Conservation (phyloP, 2,797 vertebrate genomes). For the Amphiprion clarkii region DNA sequence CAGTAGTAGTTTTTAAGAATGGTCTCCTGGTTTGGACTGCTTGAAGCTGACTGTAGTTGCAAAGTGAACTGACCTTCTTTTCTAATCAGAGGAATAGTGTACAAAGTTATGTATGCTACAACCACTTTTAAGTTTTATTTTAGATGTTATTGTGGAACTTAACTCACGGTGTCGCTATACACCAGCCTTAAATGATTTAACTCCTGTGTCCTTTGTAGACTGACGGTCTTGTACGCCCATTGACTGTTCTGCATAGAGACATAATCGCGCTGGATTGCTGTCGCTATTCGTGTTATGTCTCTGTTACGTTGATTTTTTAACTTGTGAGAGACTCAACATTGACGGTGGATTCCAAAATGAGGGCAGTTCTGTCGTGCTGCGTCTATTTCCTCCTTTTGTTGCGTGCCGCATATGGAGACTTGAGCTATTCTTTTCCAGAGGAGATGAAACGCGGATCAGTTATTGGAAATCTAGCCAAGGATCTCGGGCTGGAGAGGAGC, state of each 20-base stretch:
- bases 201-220: not conserved
- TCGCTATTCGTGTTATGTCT: not conserved
- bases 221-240: not conserved
- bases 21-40: not conserved
- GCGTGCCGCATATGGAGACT: constrained; percentile 44
- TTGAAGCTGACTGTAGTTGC: not conserved
- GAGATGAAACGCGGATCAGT: constrained; percentile 59
- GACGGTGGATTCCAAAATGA: not conserved
- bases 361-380: not conserved
- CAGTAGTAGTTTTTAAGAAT: not conserved
- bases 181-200: constrained; percentile 12
- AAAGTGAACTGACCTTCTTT: rapidly evolving
- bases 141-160: not conserved
- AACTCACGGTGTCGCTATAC: constrained; percentile 69
- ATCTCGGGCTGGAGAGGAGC: constrained; percentile 60
- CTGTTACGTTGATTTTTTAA: not conserved
- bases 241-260: not conserved
- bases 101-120: not conserved
- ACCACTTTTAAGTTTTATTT: not conserved
- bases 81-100: not conserved
- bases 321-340: not conserved
- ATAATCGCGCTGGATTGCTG: rapidly evolving
- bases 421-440: constrained; percentile 56
- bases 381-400: constrained; percentile 21
- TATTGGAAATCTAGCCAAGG: constrained; percentile 71